Base-by-base conservation (phyloP, 2,888 invertebrate genomes). In the Drosophila rellima region DNA sequence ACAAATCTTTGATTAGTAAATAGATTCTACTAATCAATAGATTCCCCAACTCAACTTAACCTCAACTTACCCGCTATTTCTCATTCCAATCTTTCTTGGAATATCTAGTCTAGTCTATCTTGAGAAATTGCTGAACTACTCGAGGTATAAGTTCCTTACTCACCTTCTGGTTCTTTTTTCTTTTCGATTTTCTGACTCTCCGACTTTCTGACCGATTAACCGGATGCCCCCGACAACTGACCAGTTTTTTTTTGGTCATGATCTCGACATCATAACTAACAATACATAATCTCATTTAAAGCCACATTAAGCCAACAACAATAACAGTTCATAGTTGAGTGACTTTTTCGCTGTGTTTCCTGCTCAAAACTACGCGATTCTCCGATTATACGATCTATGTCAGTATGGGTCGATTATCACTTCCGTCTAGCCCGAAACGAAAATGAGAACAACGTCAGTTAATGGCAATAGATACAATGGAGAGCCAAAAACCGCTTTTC, bases 281-380 rank as follows among this genome's bases (percentile, higher is more conserved):
- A 37, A 40, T 23, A 26, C 29, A 60, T 54, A 66, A 59, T 61
- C 59, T 48, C 39, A 39, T 40, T 72, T 57, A 42, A 61, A 57
- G 31, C 75, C 70, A 55, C 50, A 69, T 70, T 64, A 26, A 40
- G 8, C 35, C 50, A 63, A 13, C 70, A 42, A 50, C 52, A 54
- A 48, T 18, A 8, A 33, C 15, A n/a, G 35, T 65, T 74, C 61
- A 73, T 62, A 65, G 78, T 52, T 59, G 69, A 78, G 35, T 57
- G 75, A 48, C 20, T 52, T 67, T 31, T 31, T 17, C 54, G 10
- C 8, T 3, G 29, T 37, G 54, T 59, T 74, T 76, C 62, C 74
- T 56, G 76, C 48, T 42, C 56, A 59, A 50, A 61, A 50, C 56
- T 20, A 33, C 15, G 23, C 18, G 35, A 37, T 37, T 51, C 33